Evolutionary conservation across 2,797 vertebrate genomes (phyloP).

Genomic region (Novumbra hubbsi): DNA sequence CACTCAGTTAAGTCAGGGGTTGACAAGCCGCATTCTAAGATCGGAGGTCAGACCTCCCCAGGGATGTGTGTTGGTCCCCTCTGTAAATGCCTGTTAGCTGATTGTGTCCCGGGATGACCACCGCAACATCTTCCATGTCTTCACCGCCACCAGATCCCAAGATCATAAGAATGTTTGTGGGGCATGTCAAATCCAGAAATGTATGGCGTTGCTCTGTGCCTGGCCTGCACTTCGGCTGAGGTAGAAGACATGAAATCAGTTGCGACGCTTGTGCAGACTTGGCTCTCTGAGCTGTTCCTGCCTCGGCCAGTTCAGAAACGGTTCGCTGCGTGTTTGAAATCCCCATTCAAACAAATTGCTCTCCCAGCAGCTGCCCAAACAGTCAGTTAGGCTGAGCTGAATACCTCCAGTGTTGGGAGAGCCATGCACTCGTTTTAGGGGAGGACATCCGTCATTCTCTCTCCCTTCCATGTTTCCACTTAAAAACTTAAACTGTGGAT

Average conservation of each 20-base stretch:
- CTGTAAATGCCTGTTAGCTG: conserved; percentile 48
- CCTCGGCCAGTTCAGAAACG: conserved; percentile 52
- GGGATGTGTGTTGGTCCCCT: conserved; percentile 36
- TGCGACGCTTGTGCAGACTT: conserved; percentile 49
- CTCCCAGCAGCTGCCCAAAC: conserved; percentile 71
- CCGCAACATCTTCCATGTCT: conserved; percentile 51
- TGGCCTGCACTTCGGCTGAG: conserved; percentile 45
- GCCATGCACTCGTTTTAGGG: conserved; percentile 61
- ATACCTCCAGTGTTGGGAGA: conserved; percentile 69
- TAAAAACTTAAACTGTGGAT: conserved; percentile 41
- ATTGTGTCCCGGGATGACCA: conserved; percentile 50
- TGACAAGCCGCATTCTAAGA: conserved; percentile 53
- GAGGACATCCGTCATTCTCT: conserved; percentile 63
- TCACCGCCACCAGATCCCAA: conserved; percentile 34
- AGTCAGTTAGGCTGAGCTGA: conserved; percentile 62
- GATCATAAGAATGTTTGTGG: conserved; percentile 39
- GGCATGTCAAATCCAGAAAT: conserved; percentile 34
- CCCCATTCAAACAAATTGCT: conserved; percentile 63
- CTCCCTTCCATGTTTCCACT: conserved; percentile 58
- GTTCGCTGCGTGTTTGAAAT: conserved; percentile 66
- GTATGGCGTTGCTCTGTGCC: conserved; percentile 28
- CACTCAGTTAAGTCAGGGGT: conserved; percentile 41
- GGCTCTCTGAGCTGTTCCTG: conserved; percentile 36
- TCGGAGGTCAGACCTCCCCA: conserved; percentile 60
- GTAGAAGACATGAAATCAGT: conserved; percentile 64